These are phyloP conservation scores for Dissostichus mawsoni DNA, from an alignment of 2,113 vertebrate species.

Conservation along the genomic window DNA sequence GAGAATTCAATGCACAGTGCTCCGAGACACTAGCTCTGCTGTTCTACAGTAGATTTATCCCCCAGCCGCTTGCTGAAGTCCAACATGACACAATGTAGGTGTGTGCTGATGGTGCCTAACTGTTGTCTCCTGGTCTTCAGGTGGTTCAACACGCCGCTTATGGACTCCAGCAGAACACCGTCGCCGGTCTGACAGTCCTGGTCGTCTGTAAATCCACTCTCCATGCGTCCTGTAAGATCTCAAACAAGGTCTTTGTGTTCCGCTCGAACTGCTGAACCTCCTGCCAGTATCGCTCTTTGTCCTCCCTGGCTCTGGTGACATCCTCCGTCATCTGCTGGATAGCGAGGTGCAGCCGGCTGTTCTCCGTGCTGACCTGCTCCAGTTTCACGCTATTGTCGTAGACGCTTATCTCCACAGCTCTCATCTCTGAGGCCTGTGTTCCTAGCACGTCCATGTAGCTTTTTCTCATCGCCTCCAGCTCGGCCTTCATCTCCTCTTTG, in stretches of 20 bases:
- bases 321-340: constrained; percentile 51
- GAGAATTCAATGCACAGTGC: neutral
- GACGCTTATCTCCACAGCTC: constrained; percentile 62
- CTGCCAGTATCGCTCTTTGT: constrained; percentile 16
- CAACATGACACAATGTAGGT: constrained; percentile 40
- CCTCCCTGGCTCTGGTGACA: neutral
- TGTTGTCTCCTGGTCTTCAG: constrained; percentile 37
- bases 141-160: neutral
- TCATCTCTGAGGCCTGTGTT: constrained; percentile 58
- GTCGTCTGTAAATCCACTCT: constrained; percentile 2
- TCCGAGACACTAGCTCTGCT: neutral
- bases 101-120: constrained; percentile 3
- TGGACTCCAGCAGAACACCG: neutral
- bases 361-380: constrained; percentile 72
- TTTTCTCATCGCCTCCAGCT: constrained; percentile 43
- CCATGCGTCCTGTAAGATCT: constrained; percentile 52
- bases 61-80: constrained; percentile 61
- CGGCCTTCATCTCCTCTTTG: constrained; percentile 54
- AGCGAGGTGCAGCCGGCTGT: constrained; percentile 71
- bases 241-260: neutral
- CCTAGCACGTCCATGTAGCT: constrained; percentile 33
- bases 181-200: constrained; percentile 17
- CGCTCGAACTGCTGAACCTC: neutral
- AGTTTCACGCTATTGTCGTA: constrained; percentile 56
- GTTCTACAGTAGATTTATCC: neutral